phyloP scores from a whole-genome alignment of 2,113 vertebrate species.

The Donacobius atricapilla region DNA sequence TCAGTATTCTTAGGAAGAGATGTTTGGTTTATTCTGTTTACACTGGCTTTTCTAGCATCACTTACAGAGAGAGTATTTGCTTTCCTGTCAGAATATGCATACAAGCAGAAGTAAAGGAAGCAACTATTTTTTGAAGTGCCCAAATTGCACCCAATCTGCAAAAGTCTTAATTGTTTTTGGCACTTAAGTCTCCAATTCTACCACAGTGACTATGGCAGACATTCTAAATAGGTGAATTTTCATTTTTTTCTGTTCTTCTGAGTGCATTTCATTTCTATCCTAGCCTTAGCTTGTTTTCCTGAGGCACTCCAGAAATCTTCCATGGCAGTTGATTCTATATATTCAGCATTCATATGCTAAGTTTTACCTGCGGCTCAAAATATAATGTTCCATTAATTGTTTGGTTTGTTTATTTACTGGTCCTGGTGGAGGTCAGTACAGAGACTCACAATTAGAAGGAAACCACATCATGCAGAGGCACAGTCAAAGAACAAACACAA shows the following conservation, averaged over 20 bases:
- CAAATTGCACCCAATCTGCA: not conserved
- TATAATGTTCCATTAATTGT: not conserved
- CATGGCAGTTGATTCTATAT: not conserved
- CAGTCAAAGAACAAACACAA: not conserved
- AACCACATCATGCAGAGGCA: fast-evolving
- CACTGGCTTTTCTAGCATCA: not conserved
- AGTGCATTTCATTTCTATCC: not conserved
- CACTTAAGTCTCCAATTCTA: not conserved
- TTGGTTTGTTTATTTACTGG: not conserved
- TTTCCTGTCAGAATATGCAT: not conserved
- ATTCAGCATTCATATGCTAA: not conserved
- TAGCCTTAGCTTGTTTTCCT: not conserved
- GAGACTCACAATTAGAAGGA: not conserved
- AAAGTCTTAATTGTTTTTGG: not conserved
- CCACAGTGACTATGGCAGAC: not conserved
- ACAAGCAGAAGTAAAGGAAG: not conserved
- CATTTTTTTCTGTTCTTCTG: not conserved
- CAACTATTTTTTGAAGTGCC: not conserved
- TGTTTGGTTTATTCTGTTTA: not conserved
- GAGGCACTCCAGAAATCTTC: not conserved
- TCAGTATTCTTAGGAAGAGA: not conserved
- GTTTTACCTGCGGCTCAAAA: not conserved
- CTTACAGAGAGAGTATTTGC: not conserved
- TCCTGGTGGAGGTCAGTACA: not conserved
- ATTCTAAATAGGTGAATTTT: not conserved